A percentile compares a stretch with the other conserved stretches of the same genome.
Conservation (phyloP, 2,113 vertebrate species). For the Eulacestoma nigropectus region DNA sequence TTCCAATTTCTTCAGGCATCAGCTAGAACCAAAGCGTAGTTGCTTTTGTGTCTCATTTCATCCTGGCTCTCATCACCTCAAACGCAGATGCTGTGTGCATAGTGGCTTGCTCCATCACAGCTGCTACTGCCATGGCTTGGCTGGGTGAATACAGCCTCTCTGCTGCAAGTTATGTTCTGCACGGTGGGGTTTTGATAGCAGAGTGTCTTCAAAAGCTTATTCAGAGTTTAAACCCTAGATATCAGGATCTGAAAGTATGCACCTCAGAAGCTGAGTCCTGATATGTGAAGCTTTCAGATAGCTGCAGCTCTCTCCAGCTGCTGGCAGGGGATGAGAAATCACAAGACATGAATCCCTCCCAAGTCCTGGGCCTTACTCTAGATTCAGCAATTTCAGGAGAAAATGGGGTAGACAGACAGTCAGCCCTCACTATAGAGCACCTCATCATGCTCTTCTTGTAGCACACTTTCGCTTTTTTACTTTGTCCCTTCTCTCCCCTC, state of each 20-base stretch:
- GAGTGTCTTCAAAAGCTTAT: neutral
- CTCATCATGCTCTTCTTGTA: neutral
- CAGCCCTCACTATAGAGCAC: rapidly evolving
- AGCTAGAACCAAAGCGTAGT: neutral
- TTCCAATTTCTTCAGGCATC: neutral
- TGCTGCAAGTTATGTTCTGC: neutral
- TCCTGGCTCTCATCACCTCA: neutral
- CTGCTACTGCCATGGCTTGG: neutral
- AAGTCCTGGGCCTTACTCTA: neutral
- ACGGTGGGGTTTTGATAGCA: neutral
- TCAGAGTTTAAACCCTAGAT: neutral
- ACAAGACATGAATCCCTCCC: neutral
- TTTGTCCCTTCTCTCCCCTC: neutral
- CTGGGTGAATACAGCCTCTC: neutral
- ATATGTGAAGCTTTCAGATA: neutral
- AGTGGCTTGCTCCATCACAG: neutral
- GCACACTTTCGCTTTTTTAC: neutral
- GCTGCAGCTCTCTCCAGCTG: neutral
- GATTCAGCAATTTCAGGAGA: neutral
- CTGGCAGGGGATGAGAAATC: neutral
- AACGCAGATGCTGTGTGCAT: rapidly evolving
- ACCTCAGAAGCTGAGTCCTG: neutral
- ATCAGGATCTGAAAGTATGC: neutral
- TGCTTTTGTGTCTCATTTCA: neutral
- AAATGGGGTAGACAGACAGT: neutral